phyloP scores from a whole-genome alignment of 2,888 invertebrate species.

The Orchesellides sinensis region DNA sequence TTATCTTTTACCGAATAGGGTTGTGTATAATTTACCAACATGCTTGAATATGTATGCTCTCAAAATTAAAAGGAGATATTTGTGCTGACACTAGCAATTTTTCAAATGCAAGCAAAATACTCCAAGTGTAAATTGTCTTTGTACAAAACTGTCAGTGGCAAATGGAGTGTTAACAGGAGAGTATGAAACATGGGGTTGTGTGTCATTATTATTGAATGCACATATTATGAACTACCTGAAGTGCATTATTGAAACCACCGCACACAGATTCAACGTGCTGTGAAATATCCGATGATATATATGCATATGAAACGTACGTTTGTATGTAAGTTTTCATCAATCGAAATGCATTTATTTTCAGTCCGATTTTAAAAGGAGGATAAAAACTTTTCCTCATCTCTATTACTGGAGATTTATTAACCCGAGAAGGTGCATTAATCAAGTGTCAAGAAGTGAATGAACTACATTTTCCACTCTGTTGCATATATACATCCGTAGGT shows the following conservation, averaged over 20 bases:
- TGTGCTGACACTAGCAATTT: conserved; percentile 35
- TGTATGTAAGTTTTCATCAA: conserved; percentile 34
- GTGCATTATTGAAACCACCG: conserved; percentile 37
- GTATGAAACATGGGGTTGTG: conserved; percentile 39
- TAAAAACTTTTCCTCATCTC: conserved; percentile 33
- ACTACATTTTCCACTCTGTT: conserved; percentile 62
- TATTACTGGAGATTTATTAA: conserved; percentile 62
- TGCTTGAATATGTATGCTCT: no score
- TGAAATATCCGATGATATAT: background rate
- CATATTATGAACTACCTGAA: conserved; percentile 56
- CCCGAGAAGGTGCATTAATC: conserved; percentile 60
- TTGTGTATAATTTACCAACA: no score
- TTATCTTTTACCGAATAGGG: no score
- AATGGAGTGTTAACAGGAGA: conserved; percentile 55
- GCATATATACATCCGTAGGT: background rate
- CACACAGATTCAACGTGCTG: background rate
- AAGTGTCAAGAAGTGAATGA: conserved; percentile 63
- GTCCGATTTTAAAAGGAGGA: conserved; percentile 31
- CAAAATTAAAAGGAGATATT: background rate
- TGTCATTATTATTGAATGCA: conserved; percentile 17
- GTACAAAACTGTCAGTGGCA: conserved; percentile 52
- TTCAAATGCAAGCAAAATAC: conserved; percentile 51
- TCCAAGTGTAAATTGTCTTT: conserved; percentile 39
- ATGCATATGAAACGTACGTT: background rate
- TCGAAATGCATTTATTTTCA: conserved; percentile 39